These are phyloP conservation scores for Halocynthia roretzi DNA, from an alignment of 23 tunicate species.

Conservation along the genomic window DNA sequence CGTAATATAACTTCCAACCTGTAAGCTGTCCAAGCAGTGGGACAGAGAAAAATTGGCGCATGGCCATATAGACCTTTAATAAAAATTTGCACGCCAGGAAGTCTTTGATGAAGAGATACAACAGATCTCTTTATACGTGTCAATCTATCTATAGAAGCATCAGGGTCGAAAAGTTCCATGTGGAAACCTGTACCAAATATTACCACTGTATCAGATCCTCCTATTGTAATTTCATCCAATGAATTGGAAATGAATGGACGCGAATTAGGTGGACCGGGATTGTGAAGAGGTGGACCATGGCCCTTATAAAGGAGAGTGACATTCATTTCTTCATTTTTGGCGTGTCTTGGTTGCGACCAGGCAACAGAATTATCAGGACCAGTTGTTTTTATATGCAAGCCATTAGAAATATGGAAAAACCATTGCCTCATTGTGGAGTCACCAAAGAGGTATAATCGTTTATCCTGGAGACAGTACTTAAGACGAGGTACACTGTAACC, in stretches of 20 bases:
- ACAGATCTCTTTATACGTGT: slow-evolving; percentile 10
- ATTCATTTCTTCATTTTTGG: neutral
- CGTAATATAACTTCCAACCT: neutral
- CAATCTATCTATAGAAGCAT: slow-evolving; percentile 10
- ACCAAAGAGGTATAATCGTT: slow-evolving; percentile 32
- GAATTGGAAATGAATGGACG: slow-evolving; percentile 22
- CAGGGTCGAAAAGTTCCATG: slow-evolving; percentile 8
- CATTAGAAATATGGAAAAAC: neutral
- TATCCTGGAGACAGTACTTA: slow-evolving; percentile 17
- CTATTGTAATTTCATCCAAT: neutral
- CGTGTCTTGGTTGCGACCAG: slow-evolving; percentile 6
- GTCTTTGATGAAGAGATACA: neutral
- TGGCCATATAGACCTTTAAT: slow-evolving; percentile 17
- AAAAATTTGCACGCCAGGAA: slow-evolving; percentile 11
- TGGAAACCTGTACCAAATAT: slow-evolving; percentile 19
- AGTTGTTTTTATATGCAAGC: neutral
- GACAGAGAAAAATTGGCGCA: neutral
- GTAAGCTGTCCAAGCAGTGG: slow-evolving; percentile 12
- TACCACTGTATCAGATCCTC: slow-evolving; percentile 19
- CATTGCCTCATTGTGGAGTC: slow-evolving; percentile 56
- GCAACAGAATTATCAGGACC: neutral
- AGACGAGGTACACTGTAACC: neutral
- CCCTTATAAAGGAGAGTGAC: slow-evolving; percentile 17
- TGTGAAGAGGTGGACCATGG: slow-evolving; percentile 24
- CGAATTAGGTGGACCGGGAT: slow-evolving; percentile 3